A percentile compares a stretch with the other conserved stretches of the same genome.
Conservation (phyloP, 2,888 invertebrate genomes). For the Dicyrtoma fusca region DNA sequence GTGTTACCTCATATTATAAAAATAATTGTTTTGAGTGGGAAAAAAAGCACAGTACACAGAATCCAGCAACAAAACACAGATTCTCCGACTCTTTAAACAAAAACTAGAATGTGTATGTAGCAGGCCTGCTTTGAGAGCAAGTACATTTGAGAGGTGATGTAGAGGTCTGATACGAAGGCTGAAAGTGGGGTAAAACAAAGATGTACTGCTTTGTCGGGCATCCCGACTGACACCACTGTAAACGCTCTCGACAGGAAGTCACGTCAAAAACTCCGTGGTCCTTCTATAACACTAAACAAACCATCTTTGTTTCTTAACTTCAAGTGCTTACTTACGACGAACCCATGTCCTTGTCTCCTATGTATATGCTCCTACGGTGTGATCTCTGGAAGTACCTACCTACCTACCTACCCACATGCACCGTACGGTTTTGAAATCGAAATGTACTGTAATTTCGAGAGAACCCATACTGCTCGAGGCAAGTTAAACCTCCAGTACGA, state of each 20-base stretch:
- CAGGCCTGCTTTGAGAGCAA: too few relatives aligned
- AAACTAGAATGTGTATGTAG: too few relatives aligned
- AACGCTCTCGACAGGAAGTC: slow-evolving; percentile 47
- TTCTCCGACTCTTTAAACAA: too few relatives aligned
- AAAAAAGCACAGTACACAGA: too few relatives aligned
- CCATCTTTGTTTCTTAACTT: slow-evolving; percentile 29
- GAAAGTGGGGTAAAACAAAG: slow-evolving; percentile 18
- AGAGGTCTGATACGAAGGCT: neutral
- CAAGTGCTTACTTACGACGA: slow-evolving; percentile 7
- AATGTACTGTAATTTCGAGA: slow-evolving; percentile 13
- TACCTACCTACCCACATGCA: too few relatives aligned
- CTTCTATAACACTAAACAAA: slow-evolving; percentile 43
- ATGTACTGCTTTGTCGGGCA: slow-evolving; percentile 31
- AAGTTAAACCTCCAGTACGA: neutral
- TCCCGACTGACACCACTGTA: slow-evolving; percentile 41
- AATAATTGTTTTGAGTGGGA: too few relatives aligned
- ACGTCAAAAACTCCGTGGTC: slow-evolving; percentile 40
- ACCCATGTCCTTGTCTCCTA: slow-evolving; percentile 12
- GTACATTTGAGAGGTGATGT: too few relatives aligned
- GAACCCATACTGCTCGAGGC: neutral
- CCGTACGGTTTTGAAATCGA: neutral
- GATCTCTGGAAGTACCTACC: neutral
- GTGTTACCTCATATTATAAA: too few relatives aligned
- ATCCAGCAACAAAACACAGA: too few relatives aligned
- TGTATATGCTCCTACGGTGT: neutral